A percentile compares a stretch with the other conserved stretches of the same genome.
phyloP scores from a whole-genome alignment of 2,888 invertebrate genomes.

The Cataglyphis livida region DNA sequence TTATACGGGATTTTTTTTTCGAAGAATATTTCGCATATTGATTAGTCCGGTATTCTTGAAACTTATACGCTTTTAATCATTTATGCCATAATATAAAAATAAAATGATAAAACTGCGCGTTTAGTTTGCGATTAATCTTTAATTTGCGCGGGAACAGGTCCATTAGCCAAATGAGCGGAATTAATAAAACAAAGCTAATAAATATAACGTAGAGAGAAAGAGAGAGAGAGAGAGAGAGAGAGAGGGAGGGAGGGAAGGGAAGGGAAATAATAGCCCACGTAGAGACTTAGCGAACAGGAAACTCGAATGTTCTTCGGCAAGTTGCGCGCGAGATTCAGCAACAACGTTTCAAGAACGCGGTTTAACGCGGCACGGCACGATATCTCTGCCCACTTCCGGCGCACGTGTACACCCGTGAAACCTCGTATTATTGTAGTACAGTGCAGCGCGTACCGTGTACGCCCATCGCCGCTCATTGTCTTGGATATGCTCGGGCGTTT shows the following conservation, averaged over 20 bases:
- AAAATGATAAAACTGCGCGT: neutral
- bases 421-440: conserved; percentile 62
- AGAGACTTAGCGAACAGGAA: conserved; percentile 34
- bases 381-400: conserved; percentile 60
- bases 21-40: neutral
- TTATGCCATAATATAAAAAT: neutral
- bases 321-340: conserved; percentile 28
- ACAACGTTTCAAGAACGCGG: conserved; percentile 54
- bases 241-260: neutral
- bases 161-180: neutral
- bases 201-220: conserved; percentile 10
- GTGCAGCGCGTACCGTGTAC: neutral
- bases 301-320: conserved; percentile 26
- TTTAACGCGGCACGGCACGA: conserved; percentile 45
- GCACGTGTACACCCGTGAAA: conserved; percentile 60
- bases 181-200: conserved; percentile 20
- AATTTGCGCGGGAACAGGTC: neutral
- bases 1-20: neutral
- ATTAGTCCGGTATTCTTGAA: neutral
- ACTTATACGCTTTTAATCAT: neutral
- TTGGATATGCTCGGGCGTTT: conserved; percentile 49
- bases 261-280: conserved; percentile 1
- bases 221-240: neutral
- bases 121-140: neutral
- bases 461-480: conserved; percentile 51